Evolutionary conservation across 2,797 vertebrate species (phyloP).

Genomic region (Catamblyrhynchus diadema): DNA sequence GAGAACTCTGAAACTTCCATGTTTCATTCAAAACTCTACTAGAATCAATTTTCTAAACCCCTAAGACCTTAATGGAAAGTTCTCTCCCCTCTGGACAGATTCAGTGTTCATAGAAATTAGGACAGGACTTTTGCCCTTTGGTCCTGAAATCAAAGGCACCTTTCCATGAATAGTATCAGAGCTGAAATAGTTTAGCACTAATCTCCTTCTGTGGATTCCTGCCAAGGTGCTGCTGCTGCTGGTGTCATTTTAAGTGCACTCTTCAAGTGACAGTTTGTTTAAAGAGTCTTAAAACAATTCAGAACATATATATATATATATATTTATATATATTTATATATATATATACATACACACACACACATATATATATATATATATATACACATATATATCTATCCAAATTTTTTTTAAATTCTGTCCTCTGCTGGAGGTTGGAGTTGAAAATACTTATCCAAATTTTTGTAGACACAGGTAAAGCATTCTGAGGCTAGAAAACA

Average conservation of each 20-base stretch:
- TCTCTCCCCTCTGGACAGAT: neutral
- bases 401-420: neutral
- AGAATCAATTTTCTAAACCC: neutral
- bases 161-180: neutral
- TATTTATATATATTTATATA: too few relatives aligned
- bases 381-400: neutral
- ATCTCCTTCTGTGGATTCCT: neutral
- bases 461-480: neutral
- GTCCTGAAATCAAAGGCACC: neutral
- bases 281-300: neutral
- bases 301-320: neutral
- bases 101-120: neutral
- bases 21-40: neutral
- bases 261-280: neutral
- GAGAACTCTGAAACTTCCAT: neutral
- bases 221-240: neutral
- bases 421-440: neutral
- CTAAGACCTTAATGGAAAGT: neutral
- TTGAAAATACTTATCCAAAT: neutral
- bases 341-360: accelerated
- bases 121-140: neutral
- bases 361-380: neutral
- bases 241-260: neutral
- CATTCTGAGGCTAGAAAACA: neutral
- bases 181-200: neutral